Evolutionary conservation across 1,140 invertebrate genomes (phyloP).

Genomic region (Anagrus nilaparvatae): DNA sequence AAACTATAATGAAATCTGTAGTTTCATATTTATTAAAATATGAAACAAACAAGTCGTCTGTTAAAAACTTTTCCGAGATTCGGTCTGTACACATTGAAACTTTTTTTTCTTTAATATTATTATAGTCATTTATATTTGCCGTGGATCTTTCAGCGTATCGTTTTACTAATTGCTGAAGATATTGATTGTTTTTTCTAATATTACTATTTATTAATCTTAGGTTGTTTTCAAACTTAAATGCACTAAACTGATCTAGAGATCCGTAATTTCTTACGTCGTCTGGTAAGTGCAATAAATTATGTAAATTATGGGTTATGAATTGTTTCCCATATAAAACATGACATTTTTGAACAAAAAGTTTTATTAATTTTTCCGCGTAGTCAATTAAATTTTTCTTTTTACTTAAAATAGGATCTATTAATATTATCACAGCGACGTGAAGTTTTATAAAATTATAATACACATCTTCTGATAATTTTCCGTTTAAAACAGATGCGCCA

Average conservation of each 20-base stretch:
- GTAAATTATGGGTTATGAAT: conserved; percentile 18
- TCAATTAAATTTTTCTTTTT: conserved; percentile 2
- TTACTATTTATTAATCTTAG: conserved; percentile 4
- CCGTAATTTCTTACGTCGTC: conserved; percentile 19
- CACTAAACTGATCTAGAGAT: conserved; percentile 13
- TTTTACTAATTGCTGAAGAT: no score
- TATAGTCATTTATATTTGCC: no score
- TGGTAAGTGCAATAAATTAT: conserved; percentile 18
- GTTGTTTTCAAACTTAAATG: conserved; percentile 12
- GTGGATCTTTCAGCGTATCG: no score
- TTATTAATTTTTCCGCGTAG: conserved; percentile 14
- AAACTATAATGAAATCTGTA: no score
- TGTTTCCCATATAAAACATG: conserved; percentile 15
- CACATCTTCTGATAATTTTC: conserved; percentile 1
- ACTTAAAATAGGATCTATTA: conserved; percentile 1
- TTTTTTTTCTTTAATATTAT: no score
- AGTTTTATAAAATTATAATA: conserved; percentile 16
- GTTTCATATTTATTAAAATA: no score
- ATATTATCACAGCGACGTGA: conserved; percentile 16
- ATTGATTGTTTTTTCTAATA: background rate
- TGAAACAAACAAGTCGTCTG: no score
- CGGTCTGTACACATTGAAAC: no score
- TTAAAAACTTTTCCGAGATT: no score
- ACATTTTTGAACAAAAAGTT: conserved; percentile 15
- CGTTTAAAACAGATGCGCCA: conserved; percentile 20